Base-by-base conservation (phyloP, 2,888 invertebrate species). In the Lampropteryx suffumata region DNA sequence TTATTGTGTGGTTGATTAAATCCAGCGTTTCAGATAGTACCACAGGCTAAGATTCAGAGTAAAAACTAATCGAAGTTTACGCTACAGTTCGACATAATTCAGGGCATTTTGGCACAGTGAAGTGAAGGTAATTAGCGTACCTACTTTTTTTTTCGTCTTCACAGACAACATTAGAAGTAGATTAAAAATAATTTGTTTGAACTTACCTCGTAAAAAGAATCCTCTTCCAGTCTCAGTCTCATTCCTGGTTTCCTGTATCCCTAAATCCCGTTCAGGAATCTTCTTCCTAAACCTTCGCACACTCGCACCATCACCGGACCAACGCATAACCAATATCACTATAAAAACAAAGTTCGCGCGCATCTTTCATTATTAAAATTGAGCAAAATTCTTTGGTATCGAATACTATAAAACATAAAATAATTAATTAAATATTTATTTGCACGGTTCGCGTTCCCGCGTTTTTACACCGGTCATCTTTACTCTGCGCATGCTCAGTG, bases 341-440 rank as follows among this genome's bases (percentile, higher is more conserved):
- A 67, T 72, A 55, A 72, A 57, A 67, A 66, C 69, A 69, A 71
- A 65, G 70, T 73, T 71, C 63, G 73, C 76, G 71, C 61, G 74
- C 86, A 87, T 87, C 73, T 83, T 87, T 76, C 83, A 83, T 83
- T 78, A 73, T 83, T 80, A 67, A 53, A 71, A 68, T 61, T 65
- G 53, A 64, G 62, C 61, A 62, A 58, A 55, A 55, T 60, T 75
- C 73, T 78, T 76, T 78, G 74, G 72, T 61, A 53, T 59, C 57
- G 28, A 41, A 55, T 49, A 47, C 26, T 10, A 26, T n/a, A n/a
- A n/a, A 4, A 7, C 6, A 24, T 26, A 40, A 53, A 36, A 56
- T 49, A 7, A 45, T 33, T 37, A 45, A 37, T 37, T 37, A 40
- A n/a, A 14, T 29, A 14, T 34, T 36, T 13, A 11, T 13, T 32